Base-by-base conservation (phyloP, 1,140 invertebrate species). In the Delia radicum region DNA sequence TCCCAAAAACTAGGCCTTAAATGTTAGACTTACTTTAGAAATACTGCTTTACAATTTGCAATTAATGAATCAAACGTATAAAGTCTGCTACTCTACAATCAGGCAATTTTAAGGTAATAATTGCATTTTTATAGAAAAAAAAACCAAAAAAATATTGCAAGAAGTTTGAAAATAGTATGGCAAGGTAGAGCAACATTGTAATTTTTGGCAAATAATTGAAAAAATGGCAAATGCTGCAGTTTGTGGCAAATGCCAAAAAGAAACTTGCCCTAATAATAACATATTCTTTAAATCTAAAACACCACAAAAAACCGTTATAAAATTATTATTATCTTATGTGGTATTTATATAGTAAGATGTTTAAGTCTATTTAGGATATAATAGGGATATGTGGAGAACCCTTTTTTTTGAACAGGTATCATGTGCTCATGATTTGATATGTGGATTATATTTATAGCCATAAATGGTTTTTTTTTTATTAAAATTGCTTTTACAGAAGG, bases 381-480 rank as follows among this genome's bases (percentile, higher is more conserved):
- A 5, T 42, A 42, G 31, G 31, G n/a, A 42, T 42, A 42, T 13
- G n/a, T 42, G 0, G 12, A 69, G 29, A 37, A 31, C 33, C 48
- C 28, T 42, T 10, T 37, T 65, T 74, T 27, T 3, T 61, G 13
- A 33, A 63, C 29, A 28, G 55, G 24, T 29, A 81, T 75, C 74
- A 75, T 74, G 72, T 74, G 61, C 37, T 55, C 73, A 71, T 77
- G 77, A 80, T 78, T 55, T 73, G 27, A 26, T 63, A 62, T 62
- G 61, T 74, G 27, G 37, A 15, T 42, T 42, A 42, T 42, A 42
- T 42, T 85, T 15, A 69, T 69, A 29, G 81, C 83, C 80, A 81
- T 82, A 85, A 85, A 85, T 85, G 81, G 80, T 78, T 85, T 85
- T n/a, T n/a, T n/a, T n/a, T 84, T 85, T 83, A 85, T 85, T 85